Conservation (phyloP, 2,797 vertebrate genomes). For the Catostomus latipinnis region DNA sequence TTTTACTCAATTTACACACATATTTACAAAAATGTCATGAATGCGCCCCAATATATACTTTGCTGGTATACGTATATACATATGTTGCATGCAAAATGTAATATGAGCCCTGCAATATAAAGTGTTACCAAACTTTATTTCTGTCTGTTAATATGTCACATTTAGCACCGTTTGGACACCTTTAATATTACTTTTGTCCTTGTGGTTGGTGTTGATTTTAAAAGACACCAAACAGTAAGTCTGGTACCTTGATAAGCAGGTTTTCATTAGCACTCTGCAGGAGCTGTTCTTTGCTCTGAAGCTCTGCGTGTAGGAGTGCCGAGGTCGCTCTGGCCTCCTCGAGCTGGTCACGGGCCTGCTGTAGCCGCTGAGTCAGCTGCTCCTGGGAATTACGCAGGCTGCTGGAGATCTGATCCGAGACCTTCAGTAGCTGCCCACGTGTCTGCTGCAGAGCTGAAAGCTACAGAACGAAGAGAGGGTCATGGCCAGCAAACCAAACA, state of each 20-base stretch:
- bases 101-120: too few species aligned
- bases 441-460: slow-evolving; percentile 72
- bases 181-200: too few species aligned
- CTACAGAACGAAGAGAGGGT: slow-evolving; percentile 55
- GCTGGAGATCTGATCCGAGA: slow-evolving; percentile 64
- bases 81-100: too few species aligned
- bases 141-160: too few species aligned
- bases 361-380: slow-evolving; percentile 73
- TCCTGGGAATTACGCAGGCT: slow-evolving; percentile 72
- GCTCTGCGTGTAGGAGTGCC: slow-evolving; percentile 72
- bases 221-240: neutral
- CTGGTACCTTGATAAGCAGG: slow-evolving; percentile 77
- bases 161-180: too few species aligned
- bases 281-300: slow-evolving; percentile 73
- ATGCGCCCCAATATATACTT: too few species aligned
- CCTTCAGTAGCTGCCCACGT: slow-evolving; percentile 70
- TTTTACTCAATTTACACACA: too few species aligned
- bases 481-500: neutral
- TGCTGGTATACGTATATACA: too few species aligned
- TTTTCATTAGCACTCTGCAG: slow-evolving; percentile 76
- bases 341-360: slow-evolving; percentile 81
- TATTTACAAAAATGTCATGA: too few species aligned
- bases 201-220: slow-evolving; percentile 35
- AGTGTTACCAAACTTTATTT: too few species aligned
- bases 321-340: slow-evolving; percentile 73